phyloP scores from a whole-genome alignment of 1,140 invertebrate species.

The Drosophila eugracilis region DNA sequence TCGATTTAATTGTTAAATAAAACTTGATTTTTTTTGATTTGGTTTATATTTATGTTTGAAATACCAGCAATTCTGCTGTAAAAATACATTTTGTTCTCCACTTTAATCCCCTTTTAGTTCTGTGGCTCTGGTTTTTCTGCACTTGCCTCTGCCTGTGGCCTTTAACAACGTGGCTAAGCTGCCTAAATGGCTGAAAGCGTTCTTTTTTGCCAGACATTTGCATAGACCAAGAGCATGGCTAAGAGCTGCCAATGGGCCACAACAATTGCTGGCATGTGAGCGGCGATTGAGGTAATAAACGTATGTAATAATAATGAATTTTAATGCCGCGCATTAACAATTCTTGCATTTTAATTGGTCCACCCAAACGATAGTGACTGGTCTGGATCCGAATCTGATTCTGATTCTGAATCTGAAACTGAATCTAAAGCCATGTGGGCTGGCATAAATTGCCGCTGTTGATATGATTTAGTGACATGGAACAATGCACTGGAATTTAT shows the following conservation, averaged over 20 bases:
- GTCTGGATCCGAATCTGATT: too few relatives aligned
- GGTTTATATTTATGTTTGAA: too few relatives aligned
- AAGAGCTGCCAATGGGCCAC: slow-evolving; percentile 5
- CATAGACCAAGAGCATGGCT: slow-evolving; percentile 38
- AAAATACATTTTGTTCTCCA: too few relatives aligned
- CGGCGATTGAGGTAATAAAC: slow-evolving; percentile 71
- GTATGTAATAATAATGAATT: slow-evolving; percentile 83
- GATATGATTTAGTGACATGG: slow-evolving; percentile 83
- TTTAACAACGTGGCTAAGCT: slow-evolving; percentile 27
- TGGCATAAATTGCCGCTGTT: slow-evolving; percentile 80
- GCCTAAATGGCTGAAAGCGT: slow-evolving; percentile 67
- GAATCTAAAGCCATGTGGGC: slow-evolving; percentile 53
- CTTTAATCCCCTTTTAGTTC: background rate
- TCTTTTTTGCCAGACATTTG: slow-evolving; percentile 63
- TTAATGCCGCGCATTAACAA: slow-evolving; percentile 83
- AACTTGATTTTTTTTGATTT: too few relatives aligned
- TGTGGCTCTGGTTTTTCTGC: slow-evolving; percentile 25
- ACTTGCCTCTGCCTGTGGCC: slow-evolving; percentile 25
- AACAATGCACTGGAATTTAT: slow-evolving; percentile 83
- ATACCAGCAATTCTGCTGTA: too few relatives aligned
- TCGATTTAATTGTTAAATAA: too few relatives aligned
- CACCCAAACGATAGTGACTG: slow-evolving; percentile 34
- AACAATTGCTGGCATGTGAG: slow-evolving; percentile 52
- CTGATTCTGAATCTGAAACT: slow-evolving; percentile 11
- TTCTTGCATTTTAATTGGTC: slow-evolving; percentile 83